Conservation (phyloP, 2,113 vertebrate species). For the Morone chrysops region DNA sequence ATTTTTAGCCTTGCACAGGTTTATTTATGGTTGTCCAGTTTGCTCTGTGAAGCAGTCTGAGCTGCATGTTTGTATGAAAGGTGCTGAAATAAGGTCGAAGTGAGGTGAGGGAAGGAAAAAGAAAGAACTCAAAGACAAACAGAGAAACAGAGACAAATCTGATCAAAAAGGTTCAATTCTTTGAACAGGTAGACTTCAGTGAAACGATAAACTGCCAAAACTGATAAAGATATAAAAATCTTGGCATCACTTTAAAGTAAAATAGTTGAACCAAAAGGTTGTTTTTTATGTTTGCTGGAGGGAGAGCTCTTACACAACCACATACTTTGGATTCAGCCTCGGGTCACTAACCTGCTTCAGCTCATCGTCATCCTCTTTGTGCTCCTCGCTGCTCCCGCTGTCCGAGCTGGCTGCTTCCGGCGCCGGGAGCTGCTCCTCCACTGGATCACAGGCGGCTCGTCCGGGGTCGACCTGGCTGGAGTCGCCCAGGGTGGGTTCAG, state of each 20-base stretch:
- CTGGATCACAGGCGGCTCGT: not conserved
- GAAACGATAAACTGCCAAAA: not conserved
- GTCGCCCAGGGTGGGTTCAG: not conserved
- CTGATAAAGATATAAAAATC: not conserved
- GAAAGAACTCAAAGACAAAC: not conserved
- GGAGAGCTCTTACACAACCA: not conserved
- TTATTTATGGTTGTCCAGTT: too few relatives aligned
- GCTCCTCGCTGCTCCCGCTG: not conserved
- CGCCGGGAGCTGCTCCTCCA: not conserved
- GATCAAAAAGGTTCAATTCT: not conserved
- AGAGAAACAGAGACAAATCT: not conserved
- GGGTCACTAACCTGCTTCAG: constrained; percentile 53
- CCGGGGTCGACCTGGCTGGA: not conserved
- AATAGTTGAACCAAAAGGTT: not conserved
- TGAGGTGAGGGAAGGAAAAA: not conserved
- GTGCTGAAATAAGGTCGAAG: too few relatives aligned
- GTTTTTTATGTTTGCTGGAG: not conserved
- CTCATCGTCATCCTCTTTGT: not conserved
- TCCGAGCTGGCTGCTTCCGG: not conserved
- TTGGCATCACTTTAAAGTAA: not conserved
- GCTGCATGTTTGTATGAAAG: too few relatives aligned
- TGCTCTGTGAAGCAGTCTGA: too few relatives aligned
- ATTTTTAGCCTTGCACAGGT: too few relatives aligned
- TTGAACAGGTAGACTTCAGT: not conserved
- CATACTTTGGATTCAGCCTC: constrained; percentile 21